phyloP scores from a whole-genome alignment of 2,888 invertebrate genomes.

The Trichogramma evanescens region DNA sequence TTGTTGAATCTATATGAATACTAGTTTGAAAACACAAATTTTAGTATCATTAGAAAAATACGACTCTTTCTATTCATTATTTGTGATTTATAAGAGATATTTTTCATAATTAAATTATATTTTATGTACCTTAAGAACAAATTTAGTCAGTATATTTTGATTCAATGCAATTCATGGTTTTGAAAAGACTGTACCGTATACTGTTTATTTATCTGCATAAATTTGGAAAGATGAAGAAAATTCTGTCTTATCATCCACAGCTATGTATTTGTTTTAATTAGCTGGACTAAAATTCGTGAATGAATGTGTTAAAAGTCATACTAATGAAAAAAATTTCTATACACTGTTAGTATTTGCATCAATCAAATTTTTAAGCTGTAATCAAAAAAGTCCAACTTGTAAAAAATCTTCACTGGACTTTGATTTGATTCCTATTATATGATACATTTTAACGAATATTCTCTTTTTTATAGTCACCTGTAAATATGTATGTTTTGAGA shows the following conservation, averaged over 20 bases:
- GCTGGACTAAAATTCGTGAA: slow-evolving; percentile 8
- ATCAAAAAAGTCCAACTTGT: slow-evolving; percentile 2
- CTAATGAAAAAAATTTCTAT: slow-evolving; percentile 11
- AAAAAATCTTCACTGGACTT: slow-evolving; percentile 16
- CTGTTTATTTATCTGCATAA: slow-evolving; percentile 13
- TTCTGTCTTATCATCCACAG: slow-evolving; percentile 9
- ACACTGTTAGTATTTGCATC: background rate
- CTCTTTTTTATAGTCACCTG: slow-evolving; percentile 19
- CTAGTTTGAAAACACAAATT: too few relatives aligned
- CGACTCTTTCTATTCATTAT: slow-evolving; percentile 10
- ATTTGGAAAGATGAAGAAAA: slow-evolving; percentile 1
- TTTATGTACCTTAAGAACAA: slow-evolving; percentile 25
- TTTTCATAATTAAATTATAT: slow-evolving; percentile 33
- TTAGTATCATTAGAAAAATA: too few relatives aligned
- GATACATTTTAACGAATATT: slow-evolving; percentile 11
- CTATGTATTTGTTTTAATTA: slow-evolving; percentile 12
- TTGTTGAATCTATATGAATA: too few relatives aligned
- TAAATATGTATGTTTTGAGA: slow-evolving; percentile 16
- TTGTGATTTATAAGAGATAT: slow-evolving; percentile 11
- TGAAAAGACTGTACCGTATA: slow-evolving; percentile 14
- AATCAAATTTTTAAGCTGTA: too few relatives aligned
- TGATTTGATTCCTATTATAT: slow-evolving; percentile 8
- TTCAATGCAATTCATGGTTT: slow-evolving; percentile 19
- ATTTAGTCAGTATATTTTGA: slow-evolving; percentile 19
- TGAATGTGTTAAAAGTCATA: slow-evolving; percentile 1